Evolutionary conservation across 2,888 invertebrate genomes (phyloP).

Genomic region (Druceiella hillmani): DNA sequence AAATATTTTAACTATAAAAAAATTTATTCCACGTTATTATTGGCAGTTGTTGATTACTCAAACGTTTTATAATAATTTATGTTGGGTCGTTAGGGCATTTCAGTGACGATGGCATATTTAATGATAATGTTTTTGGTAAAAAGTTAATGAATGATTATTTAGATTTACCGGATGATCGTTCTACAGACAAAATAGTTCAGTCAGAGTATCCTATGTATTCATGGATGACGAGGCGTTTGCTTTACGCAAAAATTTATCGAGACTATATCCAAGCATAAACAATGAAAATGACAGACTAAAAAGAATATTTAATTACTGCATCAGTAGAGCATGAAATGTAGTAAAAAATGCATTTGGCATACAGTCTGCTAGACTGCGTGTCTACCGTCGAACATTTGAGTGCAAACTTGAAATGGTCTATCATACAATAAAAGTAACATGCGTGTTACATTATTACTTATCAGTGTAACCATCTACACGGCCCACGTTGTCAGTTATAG

Average conservation of each 20-base stretch:
- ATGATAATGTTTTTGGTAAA: no score
- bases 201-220: slow-evolving; percentile 12
- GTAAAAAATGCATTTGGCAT: slow-evolving; percentile 13
- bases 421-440: slow-evolving; percentile 12
- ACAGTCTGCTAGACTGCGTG: slow-evolving; percentile 9
- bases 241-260: slow-evolving; percentile 11
- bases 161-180: slow-evolving; percentile 7
- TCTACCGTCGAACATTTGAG: slow-evolving; percentile 11
- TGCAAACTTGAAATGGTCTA: slow-evolving; percentile 12
- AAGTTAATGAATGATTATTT: no score
- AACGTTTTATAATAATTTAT: slow-evolving; percentile 18
- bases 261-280: slow-evolving; percentile 6
- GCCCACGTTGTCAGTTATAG: slow-evolving; percentile 9
- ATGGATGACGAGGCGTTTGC: slow-evolving; percentile 12
- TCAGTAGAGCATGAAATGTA: slow-evolving; percentile 11
- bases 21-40: slow-evolving; percentile 16
- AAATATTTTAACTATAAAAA: slow-evolving; percentile 6
- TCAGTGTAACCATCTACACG: slow-evolving; percentile 11
- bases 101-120: slow-evolving; percentile 18
- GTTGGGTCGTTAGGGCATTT: slow-evolving; percentile 19
- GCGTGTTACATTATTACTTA: no score
- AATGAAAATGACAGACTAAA: no score
- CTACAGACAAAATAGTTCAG: slow-evolving; percentile 11
- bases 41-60: slow-evolving; percentile 19
- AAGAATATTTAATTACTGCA: slow-evolving; percentile 12